Evolutionary conservation across 2,888 invertebrate genomes (phyloP).

Genomic region (Metopia argyrocephala): DNA sequence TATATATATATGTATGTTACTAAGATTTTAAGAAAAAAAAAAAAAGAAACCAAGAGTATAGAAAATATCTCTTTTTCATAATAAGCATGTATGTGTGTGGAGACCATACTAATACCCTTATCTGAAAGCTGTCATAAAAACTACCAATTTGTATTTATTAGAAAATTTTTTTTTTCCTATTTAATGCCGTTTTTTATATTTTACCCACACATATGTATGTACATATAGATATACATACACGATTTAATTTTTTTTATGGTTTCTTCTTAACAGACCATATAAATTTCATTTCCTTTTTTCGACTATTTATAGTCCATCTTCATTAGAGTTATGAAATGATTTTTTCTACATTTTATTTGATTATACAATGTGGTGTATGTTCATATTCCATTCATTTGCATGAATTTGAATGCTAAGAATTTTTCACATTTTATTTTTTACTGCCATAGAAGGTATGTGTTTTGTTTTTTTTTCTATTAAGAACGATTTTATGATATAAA

Average conservation of each 20-base stretch:
- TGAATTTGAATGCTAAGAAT: too few species aligned
- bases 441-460: too few species aligned
- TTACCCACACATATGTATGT: too few species aligned
- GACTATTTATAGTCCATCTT: constrained; percentile 47
- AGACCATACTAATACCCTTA: constrained; percentile 24
- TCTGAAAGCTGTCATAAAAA: constrained; percentile 55
- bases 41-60: background rate
- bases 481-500: constrained; percentile 10
- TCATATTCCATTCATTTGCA: too few species aligned
- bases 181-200: background rate
- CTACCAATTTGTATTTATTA: constrained; percentile 60
- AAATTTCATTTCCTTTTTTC: constrained; percentile 53
- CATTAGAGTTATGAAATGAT: constrained; percentile 48
- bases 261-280: constrained; percentile 25
- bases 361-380: constrained; percentile 4
- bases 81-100: background rate
- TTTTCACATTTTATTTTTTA: too few species aligned
- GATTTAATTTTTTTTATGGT: constrained; percentile 6
- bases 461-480: background rate
- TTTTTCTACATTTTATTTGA: constrained; percentile 36
- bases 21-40: background rate
- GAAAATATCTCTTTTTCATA: background rate
- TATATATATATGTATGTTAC: too few species aligned
- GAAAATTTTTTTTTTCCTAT: background rate
- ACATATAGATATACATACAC: background rate